A percentile compares a stretch with the other conserved stretches of the same genome.
These are phyloP conservation scores for Tenthredo amoena DNA, from an alignment of 2,888 invertebrate species.

Conservation along the genomic window DNA sequence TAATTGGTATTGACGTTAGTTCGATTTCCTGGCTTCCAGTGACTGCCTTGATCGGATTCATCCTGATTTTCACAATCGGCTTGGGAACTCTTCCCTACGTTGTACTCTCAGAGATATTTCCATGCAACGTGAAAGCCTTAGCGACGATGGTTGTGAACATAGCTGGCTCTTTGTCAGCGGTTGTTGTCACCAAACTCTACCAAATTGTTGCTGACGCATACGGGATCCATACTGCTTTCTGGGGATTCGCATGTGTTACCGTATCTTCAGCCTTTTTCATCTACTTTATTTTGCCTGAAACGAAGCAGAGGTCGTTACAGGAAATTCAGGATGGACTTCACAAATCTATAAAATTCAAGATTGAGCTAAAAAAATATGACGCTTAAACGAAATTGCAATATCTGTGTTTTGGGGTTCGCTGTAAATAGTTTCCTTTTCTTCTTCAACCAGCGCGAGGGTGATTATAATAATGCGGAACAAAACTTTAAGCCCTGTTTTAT, in stretches of 20 bases:
- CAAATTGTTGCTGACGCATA: constrained; percentile 25
- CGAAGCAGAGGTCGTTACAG: constrained; percentile 57
- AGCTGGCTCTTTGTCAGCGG: constrained; percentile 53
- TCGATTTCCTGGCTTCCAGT: constrained; percentile 44
- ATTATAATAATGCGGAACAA: no score
- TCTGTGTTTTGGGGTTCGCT: background rate
- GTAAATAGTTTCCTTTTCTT: no score
- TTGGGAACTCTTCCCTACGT: constrained; percentile 55
- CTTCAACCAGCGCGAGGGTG: no score
- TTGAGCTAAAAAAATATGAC: background rate
- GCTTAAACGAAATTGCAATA: background rate
- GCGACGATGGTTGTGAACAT: constrained; percentile 48
- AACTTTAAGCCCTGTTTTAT: no score
- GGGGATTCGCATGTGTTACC: constrained; percentile 50
- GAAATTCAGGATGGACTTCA: constrained; percentile 57
- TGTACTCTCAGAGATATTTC: constrained; percentile 60
- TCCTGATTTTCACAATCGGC: constrained; percentile 50
- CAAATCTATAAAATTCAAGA: background rate
- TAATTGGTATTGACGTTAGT: background rate
- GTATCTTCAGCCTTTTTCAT: constrained; percentile 22
- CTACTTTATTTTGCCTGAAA: constrained; percentile 60
- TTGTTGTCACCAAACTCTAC: constrained; percentile 55
- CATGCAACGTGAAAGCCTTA: constrained; percentile 57
- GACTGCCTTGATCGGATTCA: constrained; percentile 20
- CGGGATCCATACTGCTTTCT: constrained; percentile 57